Evolutionary conservation across 2,888 invertebrate species (phyloP), one percentile per base, ranked within the genome.

Genomic region (Emmelina monodactyla): DNA sequence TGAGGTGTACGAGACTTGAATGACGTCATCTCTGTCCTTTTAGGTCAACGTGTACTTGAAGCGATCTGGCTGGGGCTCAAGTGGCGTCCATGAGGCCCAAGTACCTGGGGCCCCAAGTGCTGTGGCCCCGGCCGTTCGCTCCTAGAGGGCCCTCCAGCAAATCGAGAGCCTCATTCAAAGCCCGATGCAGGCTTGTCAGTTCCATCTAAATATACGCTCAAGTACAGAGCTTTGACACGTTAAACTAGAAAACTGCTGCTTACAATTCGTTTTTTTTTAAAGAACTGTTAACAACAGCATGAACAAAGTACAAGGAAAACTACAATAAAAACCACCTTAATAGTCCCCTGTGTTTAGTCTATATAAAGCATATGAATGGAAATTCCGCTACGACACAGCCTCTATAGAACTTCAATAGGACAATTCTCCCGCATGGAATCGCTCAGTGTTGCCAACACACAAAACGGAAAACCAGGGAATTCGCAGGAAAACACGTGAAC

Each of bases 21-120:
- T 55, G 58, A 62, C 58, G 55, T 59, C 57, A 55, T 47, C 44
- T 31, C 41, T 47, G 52, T 53, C 53, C 54, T 62, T 53, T 51
- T 51, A 58, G 58, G 55, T 58, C 57, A 58, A 58, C 46, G 49
- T 55, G 58, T 55, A 59, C 62, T 65, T 41, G 50, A 57, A 50
- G 42, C 46, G 43, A 45, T 46, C 45, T 16, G 35, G 45, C 47
- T 45, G 38, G 46, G 45, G 38, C 47, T 46, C 39, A 47, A 55
- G 57, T 41, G 55, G 44, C 49, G 41, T 50, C 40, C n/a, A n/a
- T n/a, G 19, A 16, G 16, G 19, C 12, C 15, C 19, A 22, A 25
- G 16, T n/a, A n/a, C n/a, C n/a, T n/a, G 22, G 12, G n/a, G 33
- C 22, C 7, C 5, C 31, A 28, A 38, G 33, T 9, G 19, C 19